phyloP scores from a whole-genome alignment of 2,888 invertebrate species.

The Latrodectus hesperus region DNA sequence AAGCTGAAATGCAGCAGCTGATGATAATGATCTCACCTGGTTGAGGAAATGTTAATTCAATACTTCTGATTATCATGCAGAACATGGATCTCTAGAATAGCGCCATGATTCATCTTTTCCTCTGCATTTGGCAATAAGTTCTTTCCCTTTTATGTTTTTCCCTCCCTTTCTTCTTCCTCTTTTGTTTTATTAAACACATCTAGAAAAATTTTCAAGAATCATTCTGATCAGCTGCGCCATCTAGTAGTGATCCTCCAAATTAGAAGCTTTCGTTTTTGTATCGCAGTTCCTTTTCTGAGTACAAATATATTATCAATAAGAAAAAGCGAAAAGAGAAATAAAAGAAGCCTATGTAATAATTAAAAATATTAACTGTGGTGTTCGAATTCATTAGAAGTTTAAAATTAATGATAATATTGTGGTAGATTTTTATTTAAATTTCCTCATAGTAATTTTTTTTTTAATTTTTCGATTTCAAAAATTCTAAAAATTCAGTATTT shows the following conservation, averaged over 20 bases:
- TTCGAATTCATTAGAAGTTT: too few species aligned
- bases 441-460: too few species aligned
- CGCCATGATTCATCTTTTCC: constrained; percentile 49
- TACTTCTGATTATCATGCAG: constrained; percentile 37
- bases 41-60: constrained; percentile 63
- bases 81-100: constrained; percentile 29
- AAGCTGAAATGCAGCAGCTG: constrained; percentile 31
- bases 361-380: too few species aligned
- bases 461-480: too few species aligned
- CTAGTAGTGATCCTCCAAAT: not conserved
- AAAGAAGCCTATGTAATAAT: too few species aligned
- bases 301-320: too few species aligned
- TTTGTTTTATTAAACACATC: not conserved
- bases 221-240: constrained; percentile 9
- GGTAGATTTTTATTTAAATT: too few species aligned
- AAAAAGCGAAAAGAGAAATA: too few species aligned
- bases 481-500: too few species aligned
- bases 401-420: too few species aligned
- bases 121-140: not conserved
- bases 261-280: too few species aligned
- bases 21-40: constrained; percentile 47
- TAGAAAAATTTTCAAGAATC: not conserved
- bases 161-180: not conserved
- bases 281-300: too few species aligned
- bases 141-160: constrained; percentile 2